A percentile compares a stretch with the other conserved stretches of the same genome.
These are phyloP conservation scores for Macropus fuliginosus DNA, from an alignment of 2,797 vertebrate genomes.

Conservation along the genomic window DNA sequence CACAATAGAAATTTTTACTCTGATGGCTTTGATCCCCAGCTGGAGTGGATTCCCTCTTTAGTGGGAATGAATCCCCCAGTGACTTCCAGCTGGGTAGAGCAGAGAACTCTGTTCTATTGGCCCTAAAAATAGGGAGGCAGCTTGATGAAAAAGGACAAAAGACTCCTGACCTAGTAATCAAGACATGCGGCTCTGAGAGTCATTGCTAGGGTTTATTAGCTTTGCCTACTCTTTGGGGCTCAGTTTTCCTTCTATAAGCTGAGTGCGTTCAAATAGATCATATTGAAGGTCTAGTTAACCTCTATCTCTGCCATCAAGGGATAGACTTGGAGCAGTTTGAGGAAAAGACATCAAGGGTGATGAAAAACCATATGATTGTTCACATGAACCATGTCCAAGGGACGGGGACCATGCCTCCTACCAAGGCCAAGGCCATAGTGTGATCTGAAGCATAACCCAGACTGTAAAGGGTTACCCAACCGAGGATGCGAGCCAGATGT, in stretches of 20 bases:
- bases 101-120: neutral
- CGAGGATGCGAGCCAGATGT: neutral
- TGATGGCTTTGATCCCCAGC: neutral
- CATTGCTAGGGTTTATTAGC: neutral
- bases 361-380: neutral
- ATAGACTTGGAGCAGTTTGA: neutral
- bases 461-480: neutral
- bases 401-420: neutral
- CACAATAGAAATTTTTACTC: neutral
- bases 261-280: neutral
- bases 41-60: neutral
- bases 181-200: neutral
- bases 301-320: neutral
- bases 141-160: neutral
- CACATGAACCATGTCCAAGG: neutral
- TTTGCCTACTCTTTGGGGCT: neutral
- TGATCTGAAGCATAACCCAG: neutral
- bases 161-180: too few species aligned
- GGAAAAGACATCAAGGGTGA: neutral
- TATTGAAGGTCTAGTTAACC: neutral
- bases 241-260: neutral
- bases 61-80: neutral
- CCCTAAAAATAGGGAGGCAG: neutral
- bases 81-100: neutral
- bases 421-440: neutral